These are phyloP conservation scores for Aldrovandia affinis DNA, from an alignment of 2,797 vertebrate species.

Conservation along the genomic window DNA sequence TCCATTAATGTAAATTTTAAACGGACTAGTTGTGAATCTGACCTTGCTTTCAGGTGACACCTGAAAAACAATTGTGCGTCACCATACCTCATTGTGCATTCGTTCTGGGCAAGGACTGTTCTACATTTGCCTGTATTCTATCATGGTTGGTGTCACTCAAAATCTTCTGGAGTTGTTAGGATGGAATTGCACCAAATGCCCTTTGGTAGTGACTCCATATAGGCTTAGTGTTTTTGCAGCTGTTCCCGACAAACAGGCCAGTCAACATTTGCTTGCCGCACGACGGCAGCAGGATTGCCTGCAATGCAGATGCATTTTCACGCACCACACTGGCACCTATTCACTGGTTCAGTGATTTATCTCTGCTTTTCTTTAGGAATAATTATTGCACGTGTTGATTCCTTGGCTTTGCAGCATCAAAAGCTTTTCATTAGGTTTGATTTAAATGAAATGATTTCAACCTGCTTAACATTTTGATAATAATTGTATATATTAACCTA, in stretches of 20 bases:
- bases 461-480: no score
- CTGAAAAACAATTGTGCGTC: no score
- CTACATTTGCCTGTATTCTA: neutral
- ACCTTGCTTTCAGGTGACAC: neutral
- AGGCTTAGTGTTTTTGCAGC: neutral
- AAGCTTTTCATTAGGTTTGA: neutral
- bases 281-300: neutral
- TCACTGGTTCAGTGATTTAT: neutral
- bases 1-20: neutral
- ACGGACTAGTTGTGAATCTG: neutral
- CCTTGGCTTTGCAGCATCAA: neutral
- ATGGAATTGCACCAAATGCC: neutral
- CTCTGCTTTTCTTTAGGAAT: neutral
- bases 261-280: neutral
- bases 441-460: no score
- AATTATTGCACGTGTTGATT: neutral
- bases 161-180: neutral
- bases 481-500: no score
- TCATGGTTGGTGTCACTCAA: neutral
- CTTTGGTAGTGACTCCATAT: neutral
- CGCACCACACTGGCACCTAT: neutral
- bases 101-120: neutral
- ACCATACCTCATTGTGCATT: neutral
- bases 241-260: neutral
- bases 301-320: neutral